phyloP scores from a whole-genome alignment of 2,888 invertebrate genomes.

The Seladonia tumulorum region DNA sequence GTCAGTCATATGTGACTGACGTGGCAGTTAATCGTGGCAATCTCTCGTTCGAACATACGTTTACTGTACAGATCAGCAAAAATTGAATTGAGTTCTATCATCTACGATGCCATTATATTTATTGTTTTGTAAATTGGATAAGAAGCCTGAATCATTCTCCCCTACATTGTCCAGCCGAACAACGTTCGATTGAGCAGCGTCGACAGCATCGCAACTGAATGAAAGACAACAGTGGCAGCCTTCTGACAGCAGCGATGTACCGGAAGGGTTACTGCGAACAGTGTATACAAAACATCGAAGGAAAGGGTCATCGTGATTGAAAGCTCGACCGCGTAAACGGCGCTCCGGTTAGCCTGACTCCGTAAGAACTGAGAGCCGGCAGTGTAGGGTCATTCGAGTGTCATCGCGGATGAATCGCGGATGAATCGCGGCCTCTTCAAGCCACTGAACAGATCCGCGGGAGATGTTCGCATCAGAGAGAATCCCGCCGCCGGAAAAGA shows the following conservation, averaged over 20 bases:
- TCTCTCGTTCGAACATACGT: no score
- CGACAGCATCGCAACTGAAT: neutral
- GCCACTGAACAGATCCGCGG: neutral
- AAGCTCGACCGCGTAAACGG: constrained; percentile 2
- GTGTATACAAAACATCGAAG: constrained; percentile 13
- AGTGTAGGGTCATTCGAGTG: constrained; percentile 18
- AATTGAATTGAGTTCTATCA: no score
- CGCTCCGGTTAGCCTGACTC: neutral
- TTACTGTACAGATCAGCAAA: no score
- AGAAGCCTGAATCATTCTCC: neutral
- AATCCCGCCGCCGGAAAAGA: neutral
- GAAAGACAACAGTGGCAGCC: constrained; percentile 2
- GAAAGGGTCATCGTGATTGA: constrained; percentile 16
- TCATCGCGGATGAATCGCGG: constrained; percentile 11
- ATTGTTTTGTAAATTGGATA: neutral
- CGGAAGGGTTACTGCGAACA: neutral
- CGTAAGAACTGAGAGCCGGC: constrained; percentile 4
- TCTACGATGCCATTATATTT: no score
- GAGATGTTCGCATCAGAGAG: neutral
- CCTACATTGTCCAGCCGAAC: neutral
- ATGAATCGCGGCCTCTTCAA: constrained; percentile 4
- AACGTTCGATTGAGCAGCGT: neutral
- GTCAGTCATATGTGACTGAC: no score
- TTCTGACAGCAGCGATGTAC: neutral
- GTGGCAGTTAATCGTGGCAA: no score